These are phyloP conservation scores for Pheosia tremula DNA, from an alignment of 2,888 invertebrate species.

Conservation along the genomic window DNA sequence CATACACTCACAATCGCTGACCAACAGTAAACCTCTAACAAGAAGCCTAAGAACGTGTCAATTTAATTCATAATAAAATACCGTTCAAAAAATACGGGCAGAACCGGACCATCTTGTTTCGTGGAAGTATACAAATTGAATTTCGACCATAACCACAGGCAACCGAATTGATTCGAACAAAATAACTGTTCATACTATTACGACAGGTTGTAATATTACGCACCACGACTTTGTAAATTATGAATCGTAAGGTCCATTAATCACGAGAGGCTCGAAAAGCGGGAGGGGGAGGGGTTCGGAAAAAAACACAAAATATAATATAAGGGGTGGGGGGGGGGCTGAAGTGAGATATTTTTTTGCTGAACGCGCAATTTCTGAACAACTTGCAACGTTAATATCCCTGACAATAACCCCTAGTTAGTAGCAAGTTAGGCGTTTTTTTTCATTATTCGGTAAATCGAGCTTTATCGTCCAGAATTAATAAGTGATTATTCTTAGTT, in stretches of 20 bases:
- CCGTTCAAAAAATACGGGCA: constrained; percentile 16
- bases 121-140: constrained; percentile 29
- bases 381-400: no score
- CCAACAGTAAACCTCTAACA: not conserved
- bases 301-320: no score
- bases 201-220: constrained; percentile 16
- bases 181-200: constrained; percentile 30
- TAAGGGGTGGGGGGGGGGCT: no score
- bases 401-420: no score
- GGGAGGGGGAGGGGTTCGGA: no score
- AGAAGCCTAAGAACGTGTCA: constrained; percentile 13
- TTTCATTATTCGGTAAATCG: no score
- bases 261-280: no score
- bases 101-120: constrained; percentile 44
- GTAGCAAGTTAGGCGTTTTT: no score
- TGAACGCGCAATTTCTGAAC: no score
- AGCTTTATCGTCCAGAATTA: no score
- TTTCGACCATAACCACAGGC: constrained; percentile 43
- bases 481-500: no score
- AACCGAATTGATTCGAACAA: constrained; percentile 35
- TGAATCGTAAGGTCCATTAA: not conserved
- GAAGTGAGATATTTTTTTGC: no score
- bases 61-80: constrained; percentile 14
- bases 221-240: not conserved
- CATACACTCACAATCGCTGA: not conserved